Evolutionary conservation across 1,140 invertebrate species (phyloP), one percentile per base, ranked within the genome.

Genomic region (Drosophila nasuta): DNA sequence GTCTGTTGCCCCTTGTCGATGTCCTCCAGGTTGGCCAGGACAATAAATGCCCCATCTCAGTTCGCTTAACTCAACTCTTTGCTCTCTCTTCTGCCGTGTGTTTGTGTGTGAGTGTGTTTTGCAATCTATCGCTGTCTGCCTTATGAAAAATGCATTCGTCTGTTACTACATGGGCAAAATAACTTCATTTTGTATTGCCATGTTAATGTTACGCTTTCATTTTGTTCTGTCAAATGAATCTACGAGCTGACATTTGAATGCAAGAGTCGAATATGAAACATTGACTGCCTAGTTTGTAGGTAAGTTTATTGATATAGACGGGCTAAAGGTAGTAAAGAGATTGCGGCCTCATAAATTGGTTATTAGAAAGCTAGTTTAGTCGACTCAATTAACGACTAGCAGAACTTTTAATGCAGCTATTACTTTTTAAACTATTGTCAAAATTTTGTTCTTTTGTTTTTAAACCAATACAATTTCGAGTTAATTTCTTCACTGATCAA

Each of bases 71-170:
- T 43, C 41, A 43, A 43, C 41, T 43, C 41, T 43, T 43, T 43
- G 1, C 41, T 43, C 41, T 3, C 1, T 0, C 43, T 52, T 51
- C 33, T 2, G 2, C 5, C 3, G 35, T 48, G 8, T 57, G 20
- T 25, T 4, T 25, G 20, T n/a, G 30, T 10, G 3, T 52, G 52
- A 17, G 15, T 48, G 17, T 63, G 49, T 63, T 25, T 10, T 46
- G 51, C 13, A 65, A 69, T 69, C 74, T 75, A 74, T 52, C 46
- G 68, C 76, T 85, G 85, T 85, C 78, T 85, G 78, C 75, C 79
- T 85, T 85, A 89, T 89, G 77, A 89, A 89, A 89, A 89, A 89
- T 89, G 85, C 78, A 89, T 89, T 85, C 79, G 81, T 58, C 75
- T 89, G 81, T 66, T 81, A 59, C 67, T 71, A 60, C 67, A 74